Evolutionary conservation across 2,797 vertebrate genomes (phyloP).

Genomic region (Rhodeus uyekii): DNA sequence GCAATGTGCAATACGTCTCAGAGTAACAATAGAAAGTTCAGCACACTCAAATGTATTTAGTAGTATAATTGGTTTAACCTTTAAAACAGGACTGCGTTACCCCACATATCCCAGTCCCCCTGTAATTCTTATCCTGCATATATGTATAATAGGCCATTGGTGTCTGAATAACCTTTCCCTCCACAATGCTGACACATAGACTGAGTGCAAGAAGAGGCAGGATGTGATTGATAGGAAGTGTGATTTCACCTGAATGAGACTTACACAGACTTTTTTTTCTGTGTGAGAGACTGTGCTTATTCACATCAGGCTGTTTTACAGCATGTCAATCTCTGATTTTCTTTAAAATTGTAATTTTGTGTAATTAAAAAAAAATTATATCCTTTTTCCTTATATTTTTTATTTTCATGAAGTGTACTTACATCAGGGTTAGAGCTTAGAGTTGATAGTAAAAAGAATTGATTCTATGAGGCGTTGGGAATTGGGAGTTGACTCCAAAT

Average conservation of each 20-base stretch:
- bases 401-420: background rate
- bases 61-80: no score
- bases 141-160: background rate
- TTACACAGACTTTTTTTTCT: background rate
- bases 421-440: background rate
- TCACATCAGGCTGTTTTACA: background rate
- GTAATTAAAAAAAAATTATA: no score
- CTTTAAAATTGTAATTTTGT: no score
- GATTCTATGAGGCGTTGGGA: background rate
- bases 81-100: no score
- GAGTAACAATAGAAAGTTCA: no score
- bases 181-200: background rate
- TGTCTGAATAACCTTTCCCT: slow-evolving; percentile 2
- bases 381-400: background rate
- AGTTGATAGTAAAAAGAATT: background rate
- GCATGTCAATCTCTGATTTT: no score
- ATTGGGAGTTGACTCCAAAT: background rate
- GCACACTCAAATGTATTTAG: no score
- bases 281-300: background rate
- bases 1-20: no score
- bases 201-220: background rate
- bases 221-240: slow-evolving; percentile 8
- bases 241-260: background rate
- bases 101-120: no score
- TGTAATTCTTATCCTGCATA: no score